Conservation (phyloP, 2,888 invertebrate species). For the Plagodis dolabraria region DNA sequence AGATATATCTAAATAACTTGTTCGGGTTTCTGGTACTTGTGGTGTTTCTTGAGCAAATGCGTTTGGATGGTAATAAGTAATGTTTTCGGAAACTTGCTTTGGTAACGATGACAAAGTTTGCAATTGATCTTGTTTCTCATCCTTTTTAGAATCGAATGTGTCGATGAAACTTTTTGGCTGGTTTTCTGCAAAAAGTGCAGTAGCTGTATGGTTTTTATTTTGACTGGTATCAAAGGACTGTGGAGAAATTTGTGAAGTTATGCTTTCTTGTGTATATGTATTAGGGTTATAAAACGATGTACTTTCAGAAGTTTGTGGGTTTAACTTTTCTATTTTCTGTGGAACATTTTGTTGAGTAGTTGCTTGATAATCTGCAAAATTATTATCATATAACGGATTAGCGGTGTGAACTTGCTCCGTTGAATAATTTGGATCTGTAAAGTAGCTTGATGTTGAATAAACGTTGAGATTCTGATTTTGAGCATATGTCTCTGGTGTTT, state of each 20-base stretch:
- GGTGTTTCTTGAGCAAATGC: slow-evolving; percentile 9
- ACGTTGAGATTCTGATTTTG: slow-evolving; percentile 39
- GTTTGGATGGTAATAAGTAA: slow-evolving; percentile 10
- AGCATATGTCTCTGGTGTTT: slow-evolving; percentile 38
- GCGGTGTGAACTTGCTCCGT: slow-evolving; percentile 16
- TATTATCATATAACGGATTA: slow-evolving; percentile 15
- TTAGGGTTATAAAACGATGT: slow-evolving; percentile 17
- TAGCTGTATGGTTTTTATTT: not conserved
- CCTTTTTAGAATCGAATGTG: not conserved
- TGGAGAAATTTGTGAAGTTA: not conserved
- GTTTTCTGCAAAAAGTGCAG: not conserved
- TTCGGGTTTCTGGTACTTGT: slow-evolving; percentile 6
- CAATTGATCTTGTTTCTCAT: not conserved
- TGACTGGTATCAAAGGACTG: not conserved
- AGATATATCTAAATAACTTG: slow-evolving; percentile 1
- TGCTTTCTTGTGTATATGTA: slow-evolving; percentile 12
- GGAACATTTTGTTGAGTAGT: slow-evolving; percentile 31
- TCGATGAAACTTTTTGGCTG: not conserved
- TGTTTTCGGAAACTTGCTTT: not conserved
- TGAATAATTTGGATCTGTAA: slow-evolving; percentile 18
- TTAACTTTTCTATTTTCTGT: slow-evolving; percentile 19
- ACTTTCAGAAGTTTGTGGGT: slow-evolving; percentile 6
- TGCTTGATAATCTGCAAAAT: slow-evolving; percentile 9
- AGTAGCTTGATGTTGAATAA: slow-evolving; percentile 36
- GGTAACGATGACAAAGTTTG: not conserved